A percentile compares a stretch with the other conserved stretches of the same genome.
Evolutionary conservation across 2,797 vertebrate species (phyloP).

Genomic region (Sarcoramphus papa): DNA sequence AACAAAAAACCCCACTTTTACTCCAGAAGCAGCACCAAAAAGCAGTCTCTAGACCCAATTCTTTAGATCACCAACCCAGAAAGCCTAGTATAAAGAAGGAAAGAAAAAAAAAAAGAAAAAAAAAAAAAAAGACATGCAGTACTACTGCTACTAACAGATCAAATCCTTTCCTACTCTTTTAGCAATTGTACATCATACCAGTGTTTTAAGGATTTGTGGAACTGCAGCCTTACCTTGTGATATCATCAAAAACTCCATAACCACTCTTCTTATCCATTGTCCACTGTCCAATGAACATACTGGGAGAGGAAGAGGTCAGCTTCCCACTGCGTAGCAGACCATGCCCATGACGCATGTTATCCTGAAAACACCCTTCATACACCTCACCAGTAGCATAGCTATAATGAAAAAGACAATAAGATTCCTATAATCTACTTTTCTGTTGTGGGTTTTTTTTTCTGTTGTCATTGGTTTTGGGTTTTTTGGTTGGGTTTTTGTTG

Average conservation of each 20-base stretch:
- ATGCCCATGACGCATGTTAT: constrained; percentile 92
- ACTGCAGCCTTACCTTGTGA: constrained; percentile 84
- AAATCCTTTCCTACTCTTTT: neutral
- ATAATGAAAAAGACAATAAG: neutral
- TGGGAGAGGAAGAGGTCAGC: constrained; percentile 91
- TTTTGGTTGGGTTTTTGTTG: neutral
- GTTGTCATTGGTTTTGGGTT: neutral
- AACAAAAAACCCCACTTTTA: neutral
- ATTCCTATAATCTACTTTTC: neutral
- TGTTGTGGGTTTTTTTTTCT: neutral
- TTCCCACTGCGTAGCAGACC: constrained; percentile 92
- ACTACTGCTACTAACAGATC: neutral
- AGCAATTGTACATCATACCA: rapidly evolving
- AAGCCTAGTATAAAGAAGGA: neutral
- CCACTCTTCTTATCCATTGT: constrained; percentile 91
- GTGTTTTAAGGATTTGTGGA: neutral
- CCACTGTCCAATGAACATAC: constrained; percentile 98
- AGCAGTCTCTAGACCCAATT: neutral
- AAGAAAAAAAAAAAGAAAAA: too few species aligned
- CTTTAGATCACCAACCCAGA: neutral
- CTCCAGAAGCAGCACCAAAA: neutral
- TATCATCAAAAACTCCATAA: constrained; percentile 96
- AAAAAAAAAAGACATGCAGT: too few species aligned
- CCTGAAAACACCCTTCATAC: constrained; percentile 94
- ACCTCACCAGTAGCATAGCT: constrained; percentile 93